Conservation (phyloP, 30 jellyfish, hydroid and myxozoan species). For the Hydra vulgaris region DNA sequence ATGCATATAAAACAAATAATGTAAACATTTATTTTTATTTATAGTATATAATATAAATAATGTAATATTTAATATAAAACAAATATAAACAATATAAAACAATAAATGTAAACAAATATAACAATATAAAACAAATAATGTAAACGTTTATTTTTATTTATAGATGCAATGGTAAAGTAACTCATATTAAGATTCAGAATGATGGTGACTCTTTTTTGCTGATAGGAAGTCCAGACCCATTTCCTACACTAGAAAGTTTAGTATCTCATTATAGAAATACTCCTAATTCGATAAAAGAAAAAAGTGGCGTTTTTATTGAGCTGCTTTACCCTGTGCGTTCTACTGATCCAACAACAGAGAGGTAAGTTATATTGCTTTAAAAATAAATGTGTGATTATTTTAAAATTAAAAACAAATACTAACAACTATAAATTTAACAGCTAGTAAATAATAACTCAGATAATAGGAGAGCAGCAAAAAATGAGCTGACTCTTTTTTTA, state of each 20-base stretch:
- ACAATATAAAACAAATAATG: too few relatives aligned
- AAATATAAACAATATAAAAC: too few relatives aligned
- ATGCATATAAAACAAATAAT: too few relatives aligned
- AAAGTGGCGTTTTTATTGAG: conserved; percentile 69
- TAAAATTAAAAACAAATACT: too few relatives aligned
- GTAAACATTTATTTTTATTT: background rate
- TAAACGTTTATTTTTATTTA: background rate
- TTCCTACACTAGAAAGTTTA: conserved; percentile 71
- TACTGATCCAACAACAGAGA: conserved; percentile 88
- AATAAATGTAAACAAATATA: too few relatives aligned
- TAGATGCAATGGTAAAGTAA: conserved; percentile 55
- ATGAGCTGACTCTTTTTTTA: too few relatives aligned
- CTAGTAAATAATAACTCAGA: too few relatives aligned
- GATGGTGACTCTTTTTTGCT: conserved; percentile 88
- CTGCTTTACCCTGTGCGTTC: conserved; percentile 67
- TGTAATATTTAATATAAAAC: too few relatives aligned
- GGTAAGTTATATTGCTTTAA: conserved; percentile 29
- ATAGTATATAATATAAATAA: too few relatives aligned
- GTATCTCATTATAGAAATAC: conserved; percentile 45
- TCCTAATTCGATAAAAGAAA: conserved; percentile 60
- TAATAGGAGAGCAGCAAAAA: too few relatives aligned
- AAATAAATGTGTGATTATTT: too few relatives aligned
- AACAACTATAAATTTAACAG: too few relatives aligned
- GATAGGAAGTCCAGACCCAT: conserved; percentile 74
- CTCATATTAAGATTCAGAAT: conserved; percentile 64